Base-by-base conservation (phyloP, 1,140 invertebrate genomes). In the Drosophila tristis region DNA sequence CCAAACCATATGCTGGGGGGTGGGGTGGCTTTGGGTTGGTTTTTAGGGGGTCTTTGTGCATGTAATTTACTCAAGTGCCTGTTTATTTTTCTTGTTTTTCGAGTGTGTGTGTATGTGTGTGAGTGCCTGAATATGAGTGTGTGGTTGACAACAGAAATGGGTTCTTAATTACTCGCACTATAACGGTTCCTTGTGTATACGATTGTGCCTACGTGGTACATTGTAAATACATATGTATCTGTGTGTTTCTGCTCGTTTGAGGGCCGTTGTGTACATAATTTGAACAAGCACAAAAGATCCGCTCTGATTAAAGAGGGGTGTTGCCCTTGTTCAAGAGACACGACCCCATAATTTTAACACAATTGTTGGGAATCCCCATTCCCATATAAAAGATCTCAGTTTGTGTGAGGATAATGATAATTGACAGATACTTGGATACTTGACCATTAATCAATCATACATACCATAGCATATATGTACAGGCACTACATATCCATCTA, bases 201-300 rank as follows among this genome's bases (percentile, higher is more conserved):
- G 43, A 49, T 62, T 66, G 42, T 23, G 26, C 26, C 51, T 43
- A 61, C 25, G 26, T 39, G 23, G 20, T 20, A 20, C 20, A 20
- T 20, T 20, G 20, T 20, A 20, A 0, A 20, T 20, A 20, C 5
- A 54, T 29, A 20, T 16, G 23, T 44, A 13, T 6, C 15, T 23
- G 25, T 26, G 43, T 51, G 53, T 60, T 44, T 20, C 29, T 31
- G 9, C 35, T 25, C 31, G 31, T 31, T 47, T 68, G 56, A 60
- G 71, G 64, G 80, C 71, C 64, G 61, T 84, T 66, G 64, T 66
- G 57, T 48, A 47, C 43, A 61, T 74, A 57, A 71, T 64, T 84
- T 62, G 59, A 50, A 56, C 58, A 49, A 67, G 25, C 75, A 78
- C 68, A 74, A 78, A 68, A 78, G 75, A 79, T 79, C 77, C 60